A percentile compares a stretch with the other conserved stretches of the same genome.
These are phyloP conservation scores for Pyrrhosoma nymphula DNA, from an alignment of 2,888 invertebrate species.

Conservation along the genomic window DNA sequence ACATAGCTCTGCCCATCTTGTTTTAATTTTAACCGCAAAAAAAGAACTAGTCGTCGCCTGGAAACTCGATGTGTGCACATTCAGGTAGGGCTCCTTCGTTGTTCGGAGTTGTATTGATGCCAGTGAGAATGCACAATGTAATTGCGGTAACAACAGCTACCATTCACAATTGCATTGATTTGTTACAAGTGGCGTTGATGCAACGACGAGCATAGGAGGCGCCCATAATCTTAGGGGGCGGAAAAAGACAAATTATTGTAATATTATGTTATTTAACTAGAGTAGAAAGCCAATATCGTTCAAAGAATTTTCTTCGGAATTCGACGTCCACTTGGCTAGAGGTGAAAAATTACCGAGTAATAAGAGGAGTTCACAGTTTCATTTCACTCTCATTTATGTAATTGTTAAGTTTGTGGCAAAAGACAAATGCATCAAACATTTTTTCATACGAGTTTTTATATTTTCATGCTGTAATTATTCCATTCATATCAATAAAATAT, in stretches of 20 bases:
- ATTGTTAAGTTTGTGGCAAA: constrained; percentile 11
- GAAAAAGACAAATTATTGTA: neutral
- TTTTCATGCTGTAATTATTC: constrained; percentile 52
- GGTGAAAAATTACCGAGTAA: neutral
- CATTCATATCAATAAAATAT: constrained; percentile 6
- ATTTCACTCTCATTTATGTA: constrained; percentile 43
- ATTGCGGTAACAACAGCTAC: too few species aligned
- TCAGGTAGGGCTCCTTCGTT: neutral
- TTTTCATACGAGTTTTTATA: neutral
- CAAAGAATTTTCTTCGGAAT: neutral
- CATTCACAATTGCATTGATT: too few species aligned
- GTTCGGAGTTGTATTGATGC: too few species aligned
- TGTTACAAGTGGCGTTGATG: too few species aligned
- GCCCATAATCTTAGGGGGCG: neutral
- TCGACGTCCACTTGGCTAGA: neutral
- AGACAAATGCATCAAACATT: constrained; percentile 51
- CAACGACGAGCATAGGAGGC: too few species aligned
- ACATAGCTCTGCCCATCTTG: neutral
- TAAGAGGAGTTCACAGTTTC: neutral
- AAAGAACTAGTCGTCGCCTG: constrained; percentile 2
- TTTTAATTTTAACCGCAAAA: neutral
- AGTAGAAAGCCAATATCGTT: neutral
- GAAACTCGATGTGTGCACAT: neutral
- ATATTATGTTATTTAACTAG: neutral
- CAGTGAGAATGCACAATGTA: too few species aligned